Evolutionary conservation across 2,113 vertebrate genomes (phyloP).

Genomic region (human): DNA sequence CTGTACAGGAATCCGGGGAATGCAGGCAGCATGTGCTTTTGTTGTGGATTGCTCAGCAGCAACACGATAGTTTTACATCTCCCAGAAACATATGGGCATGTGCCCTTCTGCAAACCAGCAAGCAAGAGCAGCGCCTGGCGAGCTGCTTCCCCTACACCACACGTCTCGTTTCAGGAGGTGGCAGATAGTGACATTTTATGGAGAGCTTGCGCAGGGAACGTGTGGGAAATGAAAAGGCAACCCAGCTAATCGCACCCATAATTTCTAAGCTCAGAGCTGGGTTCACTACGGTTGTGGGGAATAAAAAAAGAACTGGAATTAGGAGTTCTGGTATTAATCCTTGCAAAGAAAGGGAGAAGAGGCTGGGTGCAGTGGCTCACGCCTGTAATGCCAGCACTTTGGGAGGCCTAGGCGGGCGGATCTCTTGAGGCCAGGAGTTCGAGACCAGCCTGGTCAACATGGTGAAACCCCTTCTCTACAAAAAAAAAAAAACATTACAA

Average conservation of each 20-base stretch:
- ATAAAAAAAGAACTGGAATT: background rate
- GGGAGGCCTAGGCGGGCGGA: too few species aligned
- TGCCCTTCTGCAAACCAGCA: constrained; percentile 74
- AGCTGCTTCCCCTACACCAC: background rate
- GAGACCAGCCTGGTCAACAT: too few species aligned
- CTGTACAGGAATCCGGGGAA: constrained; percentile 87
- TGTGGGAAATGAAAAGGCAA: constrained; percentile 32
- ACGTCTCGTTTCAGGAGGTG: constrained; percentile 68
- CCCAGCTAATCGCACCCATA: background rate
- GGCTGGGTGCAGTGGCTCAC: too few species aligned
- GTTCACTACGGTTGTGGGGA: accelerated
- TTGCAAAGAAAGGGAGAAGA: background rate
- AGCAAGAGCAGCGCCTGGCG: constrained; percentile 60
- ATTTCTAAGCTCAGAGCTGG: background rate
- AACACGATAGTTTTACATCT: constrained; percentile 79
- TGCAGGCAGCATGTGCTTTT: constrained; percentile 81
- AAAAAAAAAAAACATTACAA: too few species aligned
- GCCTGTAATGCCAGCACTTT: too few species aligned
- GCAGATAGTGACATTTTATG: background rate
- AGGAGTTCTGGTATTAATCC: background rate
- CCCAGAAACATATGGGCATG: constrained; percentile 81
- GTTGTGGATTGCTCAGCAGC: constrained; percentile 85
- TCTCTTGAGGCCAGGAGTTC: too few species aligned
- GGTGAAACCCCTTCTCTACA: too few species aligned
- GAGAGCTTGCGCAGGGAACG: background rate